Conservation (phyloP, 2,888 invertebrate genomes). For the Callyntrura guangdongensis region DNA sequence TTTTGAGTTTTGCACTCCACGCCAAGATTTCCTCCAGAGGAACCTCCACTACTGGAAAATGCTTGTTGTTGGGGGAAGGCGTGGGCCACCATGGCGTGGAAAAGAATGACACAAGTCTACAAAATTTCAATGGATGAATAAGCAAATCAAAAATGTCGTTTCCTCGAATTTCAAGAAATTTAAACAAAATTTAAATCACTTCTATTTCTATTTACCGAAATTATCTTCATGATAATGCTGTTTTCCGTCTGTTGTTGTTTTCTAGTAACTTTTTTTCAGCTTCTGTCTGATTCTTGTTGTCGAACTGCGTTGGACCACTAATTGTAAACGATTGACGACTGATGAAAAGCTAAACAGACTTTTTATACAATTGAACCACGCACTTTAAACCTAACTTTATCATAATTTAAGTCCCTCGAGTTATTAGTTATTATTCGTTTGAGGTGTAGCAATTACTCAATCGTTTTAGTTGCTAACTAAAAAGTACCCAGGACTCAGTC, state of each 20-base stretch:
- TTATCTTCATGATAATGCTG: conserved; percentile 60
- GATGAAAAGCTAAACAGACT: background rate
- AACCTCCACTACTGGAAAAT: conserved; percentile 29
- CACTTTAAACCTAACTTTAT: background rate
- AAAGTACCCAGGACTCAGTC: background rate
- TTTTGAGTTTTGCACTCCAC: conserved; percentile 80
- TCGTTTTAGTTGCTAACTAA: background rate
- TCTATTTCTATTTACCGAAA: conserved; percentile 49
- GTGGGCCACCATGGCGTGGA: conserved; percentile 45
- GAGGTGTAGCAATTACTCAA: background rate
- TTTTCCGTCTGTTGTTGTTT: background rate
- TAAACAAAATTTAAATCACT: background rate
- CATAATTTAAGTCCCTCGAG: background rate
- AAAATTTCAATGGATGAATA: background rate
- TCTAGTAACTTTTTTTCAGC: background rate
- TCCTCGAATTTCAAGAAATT: background rate
- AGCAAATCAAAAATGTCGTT: background rate
- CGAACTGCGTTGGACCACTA: conserved; percentile 4
- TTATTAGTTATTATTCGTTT: background rate
- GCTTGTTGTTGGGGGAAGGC: conserved; percentile 58
- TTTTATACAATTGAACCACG: conserved; percentile 23
- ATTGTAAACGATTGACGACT: conserved; percentile 7
- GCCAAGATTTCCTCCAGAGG: conserved; percentile 65
- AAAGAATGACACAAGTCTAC: conserved; percentile 40
- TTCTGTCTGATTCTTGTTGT: too few species aligned